Conservation (phyloP, 2,797 vertebrate species). For the Miichthys miiuy region DNA sequence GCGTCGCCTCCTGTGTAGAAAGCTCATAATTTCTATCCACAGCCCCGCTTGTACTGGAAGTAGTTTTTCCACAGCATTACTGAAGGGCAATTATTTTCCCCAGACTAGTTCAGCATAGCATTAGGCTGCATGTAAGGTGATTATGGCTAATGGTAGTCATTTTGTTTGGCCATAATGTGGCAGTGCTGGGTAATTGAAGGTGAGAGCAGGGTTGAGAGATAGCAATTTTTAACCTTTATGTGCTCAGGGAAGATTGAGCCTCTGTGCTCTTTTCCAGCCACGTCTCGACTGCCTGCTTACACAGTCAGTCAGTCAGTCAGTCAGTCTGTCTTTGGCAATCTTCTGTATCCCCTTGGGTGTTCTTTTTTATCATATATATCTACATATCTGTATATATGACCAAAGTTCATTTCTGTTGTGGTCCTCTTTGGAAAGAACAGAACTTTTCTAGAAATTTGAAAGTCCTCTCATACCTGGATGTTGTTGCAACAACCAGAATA, state of each 20-base stretch:
- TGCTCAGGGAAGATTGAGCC: conserved; percentile 46
- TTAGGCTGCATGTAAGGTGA: conserved; percentile 75
- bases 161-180: conserved; percentile 81
- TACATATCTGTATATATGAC: background rate
- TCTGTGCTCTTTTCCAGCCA: conserved; percentile 35
- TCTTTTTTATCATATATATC: background rate
- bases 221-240: conserved; percentile 71
- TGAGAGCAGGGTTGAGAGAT: conserved; percentile 63
- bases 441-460: background rate
- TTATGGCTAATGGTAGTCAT: conserved; percentile 83
- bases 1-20: conserved; percentile 6
- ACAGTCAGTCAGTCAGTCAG: background rate
- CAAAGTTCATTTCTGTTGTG: background rate
- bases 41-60: conserved; percentile 26
- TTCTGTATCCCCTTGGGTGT: background rate
- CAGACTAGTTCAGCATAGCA: conserved; percentile 58
- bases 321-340: background rate
- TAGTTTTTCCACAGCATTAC: conserved; percentile 45
- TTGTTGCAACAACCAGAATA: no score
- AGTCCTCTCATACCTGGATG: no score
- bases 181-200: conserved; percentile 78
- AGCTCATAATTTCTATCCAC: conserved; percentile 34
- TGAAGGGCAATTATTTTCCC: conserved; percentile 63
- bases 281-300: conserved; percentile 39
- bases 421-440: background rate